phyloP scores from a whole-genome alignment of 2,797 vertebrate genomes.

The Neoniphon sammara region DNA sequence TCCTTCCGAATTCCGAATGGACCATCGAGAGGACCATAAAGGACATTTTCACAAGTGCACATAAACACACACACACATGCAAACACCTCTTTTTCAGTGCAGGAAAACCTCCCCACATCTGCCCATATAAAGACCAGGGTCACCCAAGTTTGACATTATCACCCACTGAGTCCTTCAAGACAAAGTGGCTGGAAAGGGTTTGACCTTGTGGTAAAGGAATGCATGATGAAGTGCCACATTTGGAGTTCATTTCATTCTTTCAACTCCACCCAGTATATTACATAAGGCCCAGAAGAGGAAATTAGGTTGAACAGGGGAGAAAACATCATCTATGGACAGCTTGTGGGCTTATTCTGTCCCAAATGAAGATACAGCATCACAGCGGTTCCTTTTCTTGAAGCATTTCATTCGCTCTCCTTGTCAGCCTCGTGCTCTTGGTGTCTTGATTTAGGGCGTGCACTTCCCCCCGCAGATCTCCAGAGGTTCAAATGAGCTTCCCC shows the following conservation, averaged over 20 bases:
- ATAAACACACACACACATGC: constrained; percentile 3
- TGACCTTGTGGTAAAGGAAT: constrained; percentile 28
- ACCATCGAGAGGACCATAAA: no score
- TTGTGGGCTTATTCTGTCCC: no score
- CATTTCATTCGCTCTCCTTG: background rate
- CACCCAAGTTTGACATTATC: background rate
- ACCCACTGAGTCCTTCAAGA: background rate
- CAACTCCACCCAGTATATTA: constrained; percentile 38
- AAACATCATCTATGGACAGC: no score
- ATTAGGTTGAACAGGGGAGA: background rate
- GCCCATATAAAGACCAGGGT: background rate
- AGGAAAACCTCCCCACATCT: background rate
- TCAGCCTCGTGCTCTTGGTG: background rate
- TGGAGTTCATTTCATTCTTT: constrained; percentile 53
- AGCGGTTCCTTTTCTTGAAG: no score
- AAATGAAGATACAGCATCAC: no score
- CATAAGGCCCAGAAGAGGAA: background rate
- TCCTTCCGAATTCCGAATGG: no score
- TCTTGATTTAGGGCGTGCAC: no score
- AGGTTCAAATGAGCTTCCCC: no score
- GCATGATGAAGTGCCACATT: constrained; percentile 55
- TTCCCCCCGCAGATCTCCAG: no score
- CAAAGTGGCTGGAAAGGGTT: background rate
- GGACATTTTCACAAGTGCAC: background rate
- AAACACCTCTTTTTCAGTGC: background rate